Percentiles rank a stretch among this genome's conserved stretches.
phyloP scores from a whole-genome alignment of 1,140 invertebrate species.

The Panagrolaimus sp. region DNA sequence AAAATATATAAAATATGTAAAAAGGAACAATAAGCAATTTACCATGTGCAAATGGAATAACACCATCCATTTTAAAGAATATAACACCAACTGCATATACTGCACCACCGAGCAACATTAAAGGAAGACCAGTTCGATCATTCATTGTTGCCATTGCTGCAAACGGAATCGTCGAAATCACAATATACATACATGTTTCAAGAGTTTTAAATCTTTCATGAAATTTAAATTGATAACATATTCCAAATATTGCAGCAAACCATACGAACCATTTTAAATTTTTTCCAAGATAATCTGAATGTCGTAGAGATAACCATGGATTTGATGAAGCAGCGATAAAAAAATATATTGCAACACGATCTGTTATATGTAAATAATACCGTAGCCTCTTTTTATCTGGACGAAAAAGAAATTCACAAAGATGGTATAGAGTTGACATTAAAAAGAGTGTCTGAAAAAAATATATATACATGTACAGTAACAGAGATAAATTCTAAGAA shows the following conservation, averaged over 20 bases:
- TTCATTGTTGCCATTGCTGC: conserved; percentile 62
- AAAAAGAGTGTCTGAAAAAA: conserved; percentile 30
- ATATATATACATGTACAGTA: not conserved
- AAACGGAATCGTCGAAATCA: conserved; percentile 78
- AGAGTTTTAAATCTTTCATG: conserved; percentile 81
- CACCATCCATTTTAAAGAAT: conserved; percentile 88
- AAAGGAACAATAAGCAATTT: too few relatives aligned
- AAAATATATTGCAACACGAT: conserved; percentile 87
- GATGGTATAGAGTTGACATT: conserved; percentile 30
- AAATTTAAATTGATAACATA: conserved; percentile 81
- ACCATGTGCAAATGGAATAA: conserved; percentile 79
- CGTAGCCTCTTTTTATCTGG: conserved; percentile 34
- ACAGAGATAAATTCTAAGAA: conserved; percentile 15
- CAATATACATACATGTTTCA: conserved; percentile 79
- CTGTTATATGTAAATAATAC: conserved; percentile 73
- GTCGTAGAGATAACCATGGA: conserved; percentile 70
- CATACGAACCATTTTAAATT: conserved; percentile 77
- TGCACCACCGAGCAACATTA: conserved; percentile 66
- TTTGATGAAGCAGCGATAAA: conserved; percentile 93
- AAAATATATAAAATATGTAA: too few relatives aligned
- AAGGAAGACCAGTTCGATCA: conserved; percentile 31
- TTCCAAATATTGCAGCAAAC: conserved; percentile 74
- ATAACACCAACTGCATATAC: conserved; percentile 78
- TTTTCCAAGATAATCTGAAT: conserved; percentile 62
- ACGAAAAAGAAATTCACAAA: conserved; percentile 34